Percentiles rank a stretch among this genome's conserved stretches.
phyloP scores from a whole-genome alignment of 2,797 vertebrate species.

The Tapera naevia region DNA sequence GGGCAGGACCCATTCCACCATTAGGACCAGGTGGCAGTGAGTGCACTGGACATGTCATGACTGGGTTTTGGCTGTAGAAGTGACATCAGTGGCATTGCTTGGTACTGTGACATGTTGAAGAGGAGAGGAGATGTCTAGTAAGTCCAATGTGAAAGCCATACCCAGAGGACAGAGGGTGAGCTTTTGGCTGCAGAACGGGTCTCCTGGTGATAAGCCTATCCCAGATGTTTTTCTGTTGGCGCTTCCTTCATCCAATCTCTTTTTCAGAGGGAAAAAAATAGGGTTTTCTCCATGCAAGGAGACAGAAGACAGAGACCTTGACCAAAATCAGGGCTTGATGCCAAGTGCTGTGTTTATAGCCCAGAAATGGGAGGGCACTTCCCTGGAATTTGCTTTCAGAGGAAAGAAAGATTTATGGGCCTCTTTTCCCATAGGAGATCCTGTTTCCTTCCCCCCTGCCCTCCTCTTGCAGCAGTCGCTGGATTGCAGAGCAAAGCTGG shows the following conservation, averaged over 20 bases:
- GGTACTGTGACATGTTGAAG: background rate
- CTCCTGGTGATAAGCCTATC: background rate
- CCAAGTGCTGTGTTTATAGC: background rate
- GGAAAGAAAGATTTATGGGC: background rate
- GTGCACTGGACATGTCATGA: accelerated
- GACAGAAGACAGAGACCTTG: background rate
- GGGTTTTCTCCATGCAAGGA: accelerated
- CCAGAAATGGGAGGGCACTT: background rate
- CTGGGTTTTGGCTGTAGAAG: background rate
- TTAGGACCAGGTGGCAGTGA: background rate
- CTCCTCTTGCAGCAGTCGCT: background rate
- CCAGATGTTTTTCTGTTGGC: background rate
- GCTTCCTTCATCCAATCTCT: background rate
- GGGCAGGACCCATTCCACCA: background rate
- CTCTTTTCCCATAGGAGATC: background rate
- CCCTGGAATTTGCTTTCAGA: background rate
- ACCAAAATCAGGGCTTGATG: background rate
- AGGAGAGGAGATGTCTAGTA: background rate
- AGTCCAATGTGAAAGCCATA: background rate
- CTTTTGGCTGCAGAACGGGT: background rate
- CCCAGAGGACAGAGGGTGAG: background rate
- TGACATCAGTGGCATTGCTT: background rate
- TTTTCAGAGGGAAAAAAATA: background rate
- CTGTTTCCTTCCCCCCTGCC: background rate
- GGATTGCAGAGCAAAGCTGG: background rate